Percentiles rank a stretch among this genome's conserved stretches.
Evolutionary conservation across 2,113 vertebrate genomes (phyloP).

Genomic region (Hippocampus barbouri): DNA sequence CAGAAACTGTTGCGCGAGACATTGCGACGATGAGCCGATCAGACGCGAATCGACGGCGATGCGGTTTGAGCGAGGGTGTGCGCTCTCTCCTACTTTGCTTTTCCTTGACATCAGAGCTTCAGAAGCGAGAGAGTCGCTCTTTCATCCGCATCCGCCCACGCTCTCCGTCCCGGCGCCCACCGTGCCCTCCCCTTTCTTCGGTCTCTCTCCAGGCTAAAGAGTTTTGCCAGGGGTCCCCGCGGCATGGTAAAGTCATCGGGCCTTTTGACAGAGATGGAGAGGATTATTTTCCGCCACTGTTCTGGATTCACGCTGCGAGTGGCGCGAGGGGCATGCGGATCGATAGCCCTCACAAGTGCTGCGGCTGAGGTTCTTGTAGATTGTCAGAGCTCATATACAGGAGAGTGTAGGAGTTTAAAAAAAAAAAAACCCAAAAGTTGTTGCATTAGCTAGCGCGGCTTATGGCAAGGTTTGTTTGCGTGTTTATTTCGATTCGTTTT

Average conservation of each 20-base stretch:
- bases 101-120: constrained; percentile 60
- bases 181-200: constrained; percentile 26
- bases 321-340: constrained; percentile 43
- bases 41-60: constrained; percentile 49
- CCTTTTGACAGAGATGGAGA: constrained; percentile 64
- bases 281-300: constrained; percentile 57
- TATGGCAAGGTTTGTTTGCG: neutral
- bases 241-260: constrained; percentile 61
- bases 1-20: too few relatives aligned
- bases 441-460: neutral
- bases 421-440: too few relatives aligned
- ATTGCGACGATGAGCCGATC: constrained; percentile 49
- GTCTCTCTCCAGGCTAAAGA: constrained; percentile 53
- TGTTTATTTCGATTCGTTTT: neutral
- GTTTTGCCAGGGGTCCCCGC: constrained; percentile 42
- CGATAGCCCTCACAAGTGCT: constrained; percentile 44
- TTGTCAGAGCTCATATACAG: constrained; percentile 31
- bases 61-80: constrained; percentile 44
- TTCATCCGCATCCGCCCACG: constrained; percentile 31
- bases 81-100: constrained; percentile 55
- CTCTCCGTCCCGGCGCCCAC: constrained; percentile 2
- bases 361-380: constrained; percentile 19
- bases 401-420: constrained; percentile 5
- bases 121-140: constrained; percentile 52
- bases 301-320: constrained; percentile 40